Base-by-base conservation (phyloP, 2,797 vertebrate genomes). In the Scarus forsteni region DNA sequence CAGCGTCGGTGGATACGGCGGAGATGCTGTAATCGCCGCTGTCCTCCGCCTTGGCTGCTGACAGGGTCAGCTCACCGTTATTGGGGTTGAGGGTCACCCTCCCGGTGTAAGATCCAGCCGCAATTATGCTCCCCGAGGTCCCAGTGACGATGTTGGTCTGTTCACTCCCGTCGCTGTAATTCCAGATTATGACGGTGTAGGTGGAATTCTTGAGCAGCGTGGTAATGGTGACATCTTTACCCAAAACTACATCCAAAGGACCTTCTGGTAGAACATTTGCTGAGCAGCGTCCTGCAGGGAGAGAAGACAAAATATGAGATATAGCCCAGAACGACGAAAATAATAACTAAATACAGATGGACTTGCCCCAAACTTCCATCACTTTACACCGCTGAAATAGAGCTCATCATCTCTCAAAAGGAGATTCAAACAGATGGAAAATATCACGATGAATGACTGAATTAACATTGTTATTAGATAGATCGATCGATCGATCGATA, bases 1-100 rank as follows among this genome's bases (percentile, higher is more conserved):
- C n/a, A 0, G 0, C 36, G 0, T 0, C 0, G 0, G 0, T 0
- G 0, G 0, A 0, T 0, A 89, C 0, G 0, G 84, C 0, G 13
- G 0, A 18, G 51, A 90, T 1, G 55, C 0, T 34, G 8, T 85
- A 91, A 0, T 77, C 56, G 0, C 91, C 91, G 10, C 51, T 85
- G 70, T 92, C 90, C 1, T 0, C 0, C 0, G 4, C 0, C 5
- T 0, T 64, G n/a, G 86, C 16, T 0, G 12, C 0, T 0, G 0
- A 8, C 5, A 92, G 43, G 0, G 3, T 69, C 73, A 91, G 27
- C 48, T 0, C 4, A 0, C 85, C 90, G 34, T 27, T 81, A 18
- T 10, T 39, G 0, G 0, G 0, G 63, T 85, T 51, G 0, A 89
- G 0, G 0, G 1, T 0, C 5, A 0, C 77, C 0, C 86, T 50